A percentile compares a stretch with the other conserved stretches of the same genome.
phyloP scores from a whole-genome alignment of 2,797 vertebrate genomes.

The Anguilla pacifica region DNA sequence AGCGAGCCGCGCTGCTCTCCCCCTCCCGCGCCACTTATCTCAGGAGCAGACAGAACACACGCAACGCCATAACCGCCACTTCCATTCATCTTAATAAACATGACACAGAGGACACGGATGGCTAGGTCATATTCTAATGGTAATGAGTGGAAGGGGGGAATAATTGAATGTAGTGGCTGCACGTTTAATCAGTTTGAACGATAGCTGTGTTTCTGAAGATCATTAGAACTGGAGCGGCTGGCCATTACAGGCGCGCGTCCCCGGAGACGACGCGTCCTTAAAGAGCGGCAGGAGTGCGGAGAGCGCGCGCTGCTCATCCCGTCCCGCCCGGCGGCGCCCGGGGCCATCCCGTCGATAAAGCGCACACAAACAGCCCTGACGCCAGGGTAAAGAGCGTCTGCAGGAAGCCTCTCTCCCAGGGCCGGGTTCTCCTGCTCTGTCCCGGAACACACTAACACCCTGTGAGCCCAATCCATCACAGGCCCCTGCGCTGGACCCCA shows the following conservation, averaged over 20 bases:
- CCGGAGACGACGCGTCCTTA: neutral
- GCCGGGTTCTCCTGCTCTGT: conserved; percentile 15
- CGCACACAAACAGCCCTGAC: neutral
- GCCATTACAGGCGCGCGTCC: conserved; percentile 7
- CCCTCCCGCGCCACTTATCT: neutral
- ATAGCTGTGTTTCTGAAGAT: conserved; percentile 22
- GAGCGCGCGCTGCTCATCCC: conserved; percentile 1
- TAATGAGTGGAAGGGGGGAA: conserved; percentile 17
- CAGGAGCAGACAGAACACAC: neutral
- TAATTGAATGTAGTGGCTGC: conserved; percentile 29
- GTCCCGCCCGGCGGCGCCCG: neutral
- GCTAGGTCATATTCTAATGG: conserved; percentile 26
- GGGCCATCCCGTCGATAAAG: neutral
- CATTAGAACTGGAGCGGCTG: conserved; percentile 17
- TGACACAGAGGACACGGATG: conserved; percentile 13
- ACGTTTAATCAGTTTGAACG: conserved; percentile 20
- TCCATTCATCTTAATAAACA: conserved; percentile 29
- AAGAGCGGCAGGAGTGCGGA: conserved; percentile 19
- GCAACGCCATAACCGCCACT: neutral
- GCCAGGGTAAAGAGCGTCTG: conserved; percentile 6
- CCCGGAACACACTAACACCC: conserved; percentile 32
- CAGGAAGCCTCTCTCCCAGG: conserved; percentile 28
- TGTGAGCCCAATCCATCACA: conserved; percentile 63
- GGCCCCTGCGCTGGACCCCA: conserved; percentile 58
- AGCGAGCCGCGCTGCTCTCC: neutral